Conservation (phyloP, 2,888 invertebrate genomes). For the Isoperla grammatica region DNA sequence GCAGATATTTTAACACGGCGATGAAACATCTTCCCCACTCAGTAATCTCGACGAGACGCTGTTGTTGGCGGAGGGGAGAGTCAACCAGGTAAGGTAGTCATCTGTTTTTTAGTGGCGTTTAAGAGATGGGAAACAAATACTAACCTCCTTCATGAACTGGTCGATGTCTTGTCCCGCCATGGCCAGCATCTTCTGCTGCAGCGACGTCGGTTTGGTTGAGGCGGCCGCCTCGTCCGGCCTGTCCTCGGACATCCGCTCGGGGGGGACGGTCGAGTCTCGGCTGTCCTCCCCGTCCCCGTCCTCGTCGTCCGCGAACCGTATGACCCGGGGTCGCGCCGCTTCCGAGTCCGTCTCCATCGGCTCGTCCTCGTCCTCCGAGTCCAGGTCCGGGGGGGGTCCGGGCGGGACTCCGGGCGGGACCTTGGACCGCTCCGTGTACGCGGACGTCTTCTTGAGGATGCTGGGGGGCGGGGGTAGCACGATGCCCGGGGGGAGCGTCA, state of each 20-base stretch:
- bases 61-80: no score
- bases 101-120: no score
- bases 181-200: constrained; percentile 84
- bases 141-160: constrained; percentile 77
- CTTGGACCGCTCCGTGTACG: constrained; percentile 40
- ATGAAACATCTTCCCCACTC: no score
- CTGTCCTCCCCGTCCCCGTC: constrained; percentile 31
- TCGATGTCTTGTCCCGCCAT: constrained; percentile 88
- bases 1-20: no score
- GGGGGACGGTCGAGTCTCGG: constrained; percentile 32
- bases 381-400: constrained; percentile 71
- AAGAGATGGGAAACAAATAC: background rate
- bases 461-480: constrained; percentile 59
- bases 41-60: no score
- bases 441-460: constrained; percentile 70
- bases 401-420: constrained; percentile 80
- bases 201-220: constrained; percentile 59
- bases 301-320: constrained; percentile 37
- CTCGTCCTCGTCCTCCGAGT: constrained; percentile 57
- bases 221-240: constrained; percentile 28
- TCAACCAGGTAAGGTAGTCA: no score
- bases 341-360: constrained; percentile 25
- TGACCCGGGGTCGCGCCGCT: constrained; percentile 29
- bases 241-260: constrained; percentile 41
- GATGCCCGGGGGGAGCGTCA: constrained; percentile 51